Base-by-base conservation (phyloP, 1,140 invertebrate genomes). In the Mya arenaria region DNA sequence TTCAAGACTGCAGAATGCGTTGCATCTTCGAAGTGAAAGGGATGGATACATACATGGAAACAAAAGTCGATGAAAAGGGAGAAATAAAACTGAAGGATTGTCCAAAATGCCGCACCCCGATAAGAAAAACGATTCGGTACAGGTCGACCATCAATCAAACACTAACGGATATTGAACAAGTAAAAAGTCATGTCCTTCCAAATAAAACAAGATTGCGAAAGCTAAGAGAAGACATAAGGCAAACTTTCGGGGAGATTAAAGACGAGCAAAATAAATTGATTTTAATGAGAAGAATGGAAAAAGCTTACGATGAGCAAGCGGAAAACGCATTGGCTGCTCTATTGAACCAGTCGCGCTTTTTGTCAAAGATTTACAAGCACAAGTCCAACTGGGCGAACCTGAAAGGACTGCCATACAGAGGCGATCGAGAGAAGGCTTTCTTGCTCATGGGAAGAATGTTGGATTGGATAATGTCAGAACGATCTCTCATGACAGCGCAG, bases 61-160 rank as follows among this genome's bases (percentile, higher is more conserved):
- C 17, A 37, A 66, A 58, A 15, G 73, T 95, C 84, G 85, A 90
- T 28, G 86, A 88, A 1, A 88, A 92, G 6, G 48, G 65, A 1
- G 83, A 82, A 65, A 94, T 96, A 56, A 83, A 92, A 23, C 91
- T 95, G 78, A 95, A 94, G 81, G 71, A 85, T 1, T 96, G 95
- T 89, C 95, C 95, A 3, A 91, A 90, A 78, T 96, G 96, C 86
- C 94, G 94, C 71, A 94, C 94, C 30, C 91, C 93, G 0, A 95
- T 96, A n/a, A 92, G 93, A 41, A 94, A 93, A 78, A 95, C 94
- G 79, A 87, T 93, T 17, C 90, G 95, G 30, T 96, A 95, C 86
- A 94, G 94, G 74, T 93, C 94, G 75, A 86, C 93, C 6, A 92
- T 96, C 0, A 95, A 95, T 84, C 60, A 88, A 32, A 48, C 77